These are phyloP conservation scores for Stomatorhinus ivindoensis DNA, from an alignment of 2,113 vertebrate species.

Conservation along the genomic window DNA sequence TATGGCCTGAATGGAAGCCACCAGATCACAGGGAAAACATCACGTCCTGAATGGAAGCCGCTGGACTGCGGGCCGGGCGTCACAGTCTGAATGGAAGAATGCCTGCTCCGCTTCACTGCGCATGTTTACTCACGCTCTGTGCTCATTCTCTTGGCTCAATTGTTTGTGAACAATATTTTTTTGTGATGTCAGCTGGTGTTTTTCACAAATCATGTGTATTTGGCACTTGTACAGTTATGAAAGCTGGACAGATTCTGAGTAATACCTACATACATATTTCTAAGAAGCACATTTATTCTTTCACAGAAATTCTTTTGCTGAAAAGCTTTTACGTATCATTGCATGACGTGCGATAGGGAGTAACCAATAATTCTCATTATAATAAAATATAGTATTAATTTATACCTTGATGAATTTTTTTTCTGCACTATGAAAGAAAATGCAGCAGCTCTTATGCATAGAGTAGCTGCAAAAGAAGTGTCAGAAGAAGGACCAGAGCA, in stretches of 20 bases:
- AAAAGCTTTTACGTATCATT: background rate
- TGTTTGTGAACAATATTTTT: constrained; percentile 13
- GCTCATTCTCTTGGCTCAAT: background rate
- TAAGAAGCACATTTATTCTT: background rate
- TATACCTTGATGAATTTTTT: background rate
- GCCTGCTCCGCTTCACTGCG: background rate
- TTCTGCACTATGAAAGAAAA: background rate
- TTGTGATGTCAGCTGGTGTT: background rate
- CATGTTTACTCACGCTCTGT: background rate
- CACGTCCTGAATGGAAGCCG: background rate
- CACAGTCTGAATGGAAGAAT: background rate
- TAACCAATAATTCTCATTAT: background rate
- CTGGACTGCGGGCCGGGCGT: background rate
- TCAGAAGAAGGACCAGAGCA: background rate
- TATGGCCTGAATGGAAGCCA: background rate
- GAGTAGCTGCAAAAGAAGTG: background rate
- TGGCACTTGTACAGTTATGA: background rate
- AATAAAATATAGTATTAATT: background rate
- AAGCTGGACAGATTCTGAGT: background rate
- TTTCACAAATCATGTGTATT: background rate
- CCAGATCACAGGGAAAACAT: background rate
- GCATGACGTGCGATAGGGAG: background rate
- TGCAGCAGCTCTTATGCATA: background rate
- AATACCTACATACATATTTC: background rate
- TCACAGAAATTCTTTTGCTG: background rate